phyloP scores from a whole-genome alignment of 2,113 vertebrate genomes.

The Elanus axillaris region DNA sequence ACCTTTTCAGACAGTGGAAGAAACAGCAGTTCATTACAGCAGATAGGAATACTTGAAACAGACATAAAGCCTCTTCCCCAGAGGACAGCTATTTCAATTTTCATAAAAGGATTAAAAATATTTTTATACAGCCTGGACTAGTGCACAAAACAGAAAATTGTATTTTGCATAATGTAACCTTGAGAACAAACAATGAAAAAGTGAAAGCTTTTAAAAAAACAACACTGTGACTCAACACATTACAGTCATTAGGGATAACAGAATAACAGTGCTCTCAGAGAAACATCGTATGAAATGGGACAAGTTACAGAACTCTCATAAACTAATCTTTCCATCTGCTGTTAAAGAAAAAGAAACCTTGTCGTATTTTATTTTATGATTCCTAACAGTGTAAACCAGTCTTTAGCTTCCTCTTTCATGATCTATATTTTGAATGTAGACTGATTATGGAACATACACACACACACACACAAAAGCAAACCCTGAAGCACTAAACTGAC shows the following conservation, averaged over 20 bases:
- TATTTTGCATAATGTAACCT: background rate
- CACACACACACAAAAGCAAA: background rate
- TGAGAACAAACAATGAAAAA: constrained; percentile 7
- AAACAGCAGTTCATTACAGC: background rate
- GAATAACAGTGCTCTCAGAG: background rate
- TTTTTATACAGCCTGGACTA: background rate
- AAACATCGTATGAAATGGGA: background rate
- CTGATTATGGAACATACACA: background rate
- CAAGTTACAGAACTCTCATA: background rate
- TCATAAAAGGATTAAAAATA: background rate
- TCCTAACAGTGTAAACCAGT: background rate
- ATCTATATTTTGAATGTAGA: background rate
- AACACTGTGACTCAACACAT: background rate
- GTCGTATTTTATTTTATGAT: background rate
- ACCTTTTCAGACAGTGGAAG: background rate
- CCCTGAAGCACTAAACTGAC: background rate
- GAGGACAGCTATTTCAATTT: background rate
- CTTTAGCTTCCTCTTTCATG: background rate
- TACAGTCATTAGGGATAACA: background rate
- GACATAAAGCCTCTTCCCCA: background rate
- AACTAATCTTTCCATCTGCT: background rate
- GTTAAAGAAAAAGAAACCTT: background rate
- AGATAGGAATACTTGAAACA: background rate
- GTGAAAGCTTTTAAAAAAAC: background rate
- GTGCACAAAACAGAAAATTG: background rate